Evolutionary conservation across 2,113 vertebrate genomes (phyloP), one percentile per base, ranked within the genome.

Genomic region (Labrus mixtus): DNA sequence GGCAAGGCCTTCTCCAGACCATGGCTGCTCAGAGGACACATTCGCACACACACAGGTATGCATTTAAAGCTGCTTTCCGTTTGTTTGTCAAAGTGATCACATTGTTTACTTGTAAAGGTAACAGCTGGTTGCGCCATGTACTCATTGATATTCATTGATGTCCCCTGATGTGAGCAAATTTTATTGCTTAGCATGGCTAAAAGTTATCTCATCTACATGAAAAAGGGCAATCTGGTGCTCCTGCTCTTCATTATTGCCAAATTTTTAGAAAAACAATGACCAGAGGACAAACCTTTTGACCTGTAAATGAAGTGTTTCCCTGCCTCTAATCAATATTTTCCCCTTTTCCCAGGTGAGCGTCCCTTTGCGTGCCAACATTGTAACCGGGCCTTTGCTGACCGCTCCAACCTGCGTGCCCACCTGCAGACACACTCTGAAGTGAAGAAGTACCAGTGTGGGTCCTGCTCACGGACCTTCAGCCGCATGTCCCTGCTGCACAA

Each of bases 401-500:
- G 98, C 86, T 99, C 98, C 68, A 99, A 99, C 93, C 96, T 99
- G 72, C 95, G 98, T 0, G 98, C 98, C 41, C 98, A 99, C 91
- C 95, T 99, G 86, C 98, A 99, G 95, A 99, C 98, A 56, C 98
- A 99, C 92, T 98, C 97, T 0, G 96, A 99, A 23, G 97, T 99
- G 81, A 99, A 99, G 94, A 99, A 98, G 93, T 99, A 99, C 92
- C 97, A 97, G 88, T 99, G 98, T 56, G 90, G 93, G 88, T 93
- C 93, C 46, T 99, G 98, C 73, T 95, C 97, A 6, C 95, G 97
- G 76, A 99, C 97, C 95, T 99, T 99, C 95, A 99, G 97, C 78
- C 96, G 97, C 61, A 99, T 99, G 98, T 99, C 97, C 6, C 94
- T 99, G 86, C 96, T 99, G 50, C 97, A 99, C 93, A 99, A 99